Percentiles rank a stretch among this genome's conserved stretches.
phyloP scores from a whole-genome alignment of 2,888 invertebrate species.

The Dryocosmus kuriphilus region DNA sequence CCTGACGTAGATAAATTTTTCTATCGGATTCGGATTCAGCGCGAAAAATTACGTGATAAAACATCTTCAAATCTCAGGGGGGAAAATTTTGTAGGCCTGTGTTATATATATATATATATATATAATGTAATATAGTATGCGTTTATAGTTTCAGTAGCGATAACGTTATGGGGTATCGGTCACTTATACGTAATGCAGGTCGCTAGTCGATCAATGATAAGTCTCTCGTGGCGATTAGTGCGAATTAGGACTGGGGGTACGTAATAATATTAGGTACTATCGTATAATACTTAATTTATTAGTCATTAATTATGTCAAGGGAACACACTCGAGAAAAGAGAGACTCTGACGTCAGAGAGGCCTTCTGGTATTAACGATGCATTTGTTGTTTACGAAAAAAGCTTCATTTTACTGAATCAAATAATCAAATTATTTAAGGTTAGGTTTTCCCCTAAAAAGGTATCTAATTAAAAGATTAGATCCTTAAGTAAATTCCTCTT shows the following conservation, averaged over 20 bases:
- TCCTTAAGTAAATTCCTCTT: slow-evolving; percentile 12
- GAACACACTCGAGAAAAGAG: slow-evolving; percentile 14
- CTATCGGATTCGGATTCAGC: too few relatives aligned
- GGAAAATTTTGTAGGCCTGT: too few relatives aligned
- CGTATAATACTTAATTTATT: slow-evolving; percentile 27
- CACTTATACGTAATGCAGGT: slow-evolving; percentile 29
- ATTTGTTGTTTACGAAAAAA: not conserved
- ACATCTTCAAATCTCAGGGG: too few relatives aligned
- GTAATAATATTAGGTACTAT: slow-evolving; percentile 40
- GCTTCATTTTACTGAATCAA: not conserved
- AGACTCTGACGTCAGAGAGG: slow-evolving; percentile 17
- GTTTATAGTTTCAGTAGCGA: slow-evolving; percentile 18
- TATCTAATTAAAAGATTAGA: not conserved
- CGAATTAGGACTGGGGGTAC: slow-evolving; percentile 26
- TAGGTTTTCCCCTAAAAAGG: not conserved
- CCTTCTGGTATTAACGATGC: slow-evolving; percentile 35
- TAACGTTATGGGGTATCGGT: slow-evolving; percentile 29
- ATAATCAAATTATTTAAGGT: not conserved
- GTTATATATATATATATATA: slow-evolving; percentile 8
- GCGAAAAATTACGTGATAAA: too few relatives aligned
- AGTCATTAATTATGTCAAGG: slow-evolving; percentile 27
- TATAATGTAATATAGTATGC: slow-evolving; percentile 28
- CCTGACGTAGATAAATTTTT: too few relatives aligned
- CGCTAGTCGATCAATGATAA: slow-evolving; percentile 34
- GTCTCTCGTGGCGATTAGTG: slow-evolving; percentile 26